phyloP scores from a whole-genome alignment of 2,797 vertebrate genomes.

The Sternotherus odoratus region DNA sequence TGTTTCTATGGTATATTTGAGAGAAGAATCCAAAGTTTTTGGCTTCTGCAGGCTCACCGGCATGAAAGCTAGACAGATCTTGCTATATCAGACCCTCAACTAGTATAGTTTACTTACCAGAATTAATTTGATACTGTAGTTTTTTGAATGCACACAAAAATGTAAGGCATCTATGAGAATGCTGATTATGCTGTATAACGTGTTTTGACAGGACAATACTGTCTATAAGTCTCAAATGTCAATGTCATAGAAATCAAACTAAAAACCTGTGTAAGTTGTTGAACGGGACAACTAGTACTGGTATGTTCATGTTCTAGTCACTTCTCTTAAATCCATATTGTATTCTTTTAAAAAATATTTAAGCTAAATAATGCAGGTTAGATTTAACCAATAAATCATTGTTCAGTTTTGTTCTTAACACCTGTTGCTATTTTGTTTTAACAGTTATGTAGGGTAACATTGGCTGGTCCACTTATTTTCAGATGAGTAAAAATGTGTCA shows the following conservation, averaged over 20 bases:
- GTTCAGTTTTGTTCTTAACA: not conserved
- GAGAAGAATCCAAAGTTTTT: slow-evolving; percentile 54
- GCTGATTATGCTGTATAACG: slow-evolving; percentile 45
- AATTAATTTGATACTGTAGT: slow-evolving; percentile 65
- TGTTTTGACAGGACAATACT: slow-evolving; percentile 67
- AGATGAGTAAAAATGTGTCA: not conserved
- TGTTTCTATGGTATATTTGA: slow-evolving; percentile 50
- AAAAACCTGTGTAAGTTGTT: not conserved
- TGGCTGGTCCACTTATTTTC: not conserved
- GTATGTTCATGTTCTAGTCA: not conserved
- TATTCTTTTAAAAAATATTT: not conserved
- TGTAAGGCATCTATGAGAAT: slow-evolving; percentile 63
- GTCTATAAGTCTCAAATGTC: slow-evolving; percentile 46
- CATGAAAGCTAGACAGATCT: slow-evolving; percentile 50
- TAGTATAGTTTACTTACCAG: not conserved
- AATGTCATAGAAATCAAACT: slow-evolving; percentile 29
- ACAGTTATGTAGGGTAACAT: not conserved
- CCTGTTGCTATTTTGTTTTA: not conserved
- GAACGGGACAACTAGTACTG: slow-evolving; percentile 9
- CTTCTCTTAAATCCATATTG: not conserved
- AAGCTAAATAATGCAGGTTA: not conserved
- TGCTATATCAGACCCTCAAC: slow-evolving; percentile 43
- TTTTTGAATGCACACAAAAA: slow-evolving; percentile 67
- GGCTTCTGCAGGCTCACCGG: slow-evolving; percentile 40
- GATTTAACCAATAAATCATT: not conserved